Evolutionary conservation across 2,797 vertebrate species (phyloP).

Genomic region (Orestias chungarensis): DNA sequence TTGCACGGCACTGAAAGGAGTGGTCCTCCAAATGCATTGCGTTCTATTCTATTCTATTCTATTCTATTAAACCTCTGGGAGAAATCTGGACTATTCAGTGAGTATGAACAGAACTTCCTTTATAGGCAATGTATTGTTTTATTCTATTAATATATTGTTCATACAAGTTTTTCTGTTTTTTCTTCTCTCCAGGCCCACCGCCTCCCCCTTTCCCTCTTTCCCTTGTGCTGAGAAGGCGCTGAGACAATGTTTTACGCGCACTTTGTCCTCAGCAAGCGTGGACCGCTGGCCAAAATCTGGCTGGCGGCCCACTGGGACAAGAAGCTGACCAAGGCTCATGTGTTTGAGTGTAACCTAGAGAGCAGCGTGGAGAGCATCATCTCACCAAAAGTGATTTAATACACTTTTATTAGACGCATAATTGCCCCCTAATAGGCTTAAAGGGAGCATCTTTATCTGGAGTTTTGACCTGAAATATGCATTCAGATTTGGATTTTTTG

Average conservation of each 20-base stretch:
- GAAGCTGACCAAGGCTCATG: constrained; percentile 99
- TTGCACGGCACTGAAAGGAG: too few relatives aligned
- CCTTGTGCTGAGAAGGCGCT: constrained; percentile 68
- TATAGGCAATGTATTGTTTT: too few relatives aligned
- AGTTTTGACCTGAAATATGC: not conserved
- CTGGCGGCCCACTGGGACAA: constrained; percentile 99
- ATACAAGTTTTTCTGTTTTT: constrained; percentile 6
- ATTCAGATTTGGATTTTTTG: not conserved
- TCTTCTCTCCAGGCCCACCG: constrained; percentile 38
- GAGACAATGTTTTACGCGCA: constrained; percentile 98
- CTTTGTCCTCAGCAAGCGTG: constrained; percentile 99
- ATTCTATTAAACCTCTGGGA: too few relatives aligned
- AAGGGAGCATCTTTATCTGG: not conserved
- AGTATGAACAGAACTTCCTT: too few relatives aligned
- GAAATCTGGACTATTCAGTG: too few relatives aligned
- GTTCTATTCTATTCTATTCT: too few relatives aligned
- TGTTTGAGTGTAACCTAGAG: constrained; percentile 99
- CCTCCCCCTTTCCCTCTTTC: constrained; percentile 39
- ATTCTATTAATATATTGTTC: too few relatives aligned
- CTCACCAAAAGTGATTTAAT: constrained; percentile 90
- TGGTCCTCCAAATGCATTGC: too few relatives aligned
- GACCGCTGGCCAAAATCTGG: constrained; percentile 99
- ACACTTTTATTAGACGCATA: rapidly evolving
- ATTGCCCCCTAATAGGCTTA: not conserved
- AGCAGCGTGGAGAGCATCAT: constrained; percentile 99